Base-by-base conservation (phyloP, 2,888 invertebrate species). In the Schrankia costaestrigalis region DNA sequence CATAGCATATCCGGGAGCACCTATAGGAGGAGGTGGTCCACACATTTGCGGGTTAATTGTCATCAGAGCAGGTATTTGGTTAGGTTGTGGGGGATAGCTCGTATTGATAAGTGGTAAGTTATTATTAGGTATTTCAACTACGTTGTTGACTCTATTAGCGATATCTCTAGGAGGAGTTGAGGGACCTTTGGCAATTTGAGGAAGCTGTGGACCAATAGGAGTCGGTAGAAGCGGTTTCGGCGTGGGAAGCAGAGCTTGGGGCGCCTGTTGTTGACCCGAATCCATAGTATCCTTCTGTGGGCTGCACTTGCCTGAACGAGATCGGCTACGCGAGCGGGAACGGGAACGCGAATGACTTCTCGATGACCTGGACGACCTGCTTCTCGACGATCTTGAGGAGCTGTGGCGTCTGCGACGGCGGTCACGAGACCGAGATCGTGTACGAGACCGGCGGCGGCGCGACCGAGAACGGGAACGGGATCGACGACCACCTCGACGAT, bases 221-320 rank as follows among this genome's bases (percentile, higher is more conserved):
- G 71, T 73, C 34, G 74, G 74, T 35, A 68, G 60, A 51, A 73
- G 66, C 44, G 71, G 42, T 55, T 70, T 70, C 34, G 75, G 71
- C 45, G 70, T 70, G 39, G 74, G 74, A 48, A 65, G 67, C 49
- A 71, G 57, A 52, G 73, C 65, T 52, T 56, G 67, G 38, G 73
- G 69, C 56, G 67, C 63, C 60, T 68, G 65, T 63, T 71, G 77
- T 53, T 68, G 71, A 55, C 65, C 71, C 49, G 64, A 55, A 44
- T 71, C 68, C 59, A 62, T 63, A 63, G 65, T 53, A 44, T 74
- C 74, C 69, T 78, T 81, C 58, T 51, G 60, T 43, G 83, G 83
- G 78, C 85, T 85, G 78, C 84, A 88, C 87, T 89, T 89, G 89
- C 88, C 88, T 89, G 88, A 86, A 63, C 86, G 85, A 59, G 81